phyloP scores from a whole-genome alignment of 2,888 invertebrate species.

The Coelinius sp. region DNA sequence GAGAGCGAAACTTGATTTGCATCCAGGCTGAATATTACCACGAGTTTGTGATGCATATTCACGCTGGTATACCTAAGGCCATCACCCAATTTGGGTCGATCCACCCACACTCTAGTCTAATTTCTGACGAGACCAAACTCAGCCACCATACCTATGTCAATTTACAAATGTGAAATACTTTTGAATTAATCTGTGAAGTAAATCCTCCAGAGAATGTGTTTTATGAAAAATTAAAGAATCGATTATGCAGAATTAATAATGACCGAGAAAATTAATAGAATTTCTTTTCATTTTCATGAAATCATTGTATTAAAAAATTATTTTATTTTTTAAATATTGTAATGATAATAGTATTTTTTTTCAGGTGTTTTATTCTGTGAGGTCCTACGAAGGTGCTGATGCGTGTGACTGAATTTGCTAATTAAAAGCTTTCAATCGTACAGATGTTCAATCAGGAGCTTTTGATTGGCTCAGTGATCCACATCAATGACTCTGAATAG shows the following conservation, averaged over 20 bases:
- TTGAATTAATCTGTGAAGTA: neutral
- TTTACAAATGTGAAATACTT: neutral
- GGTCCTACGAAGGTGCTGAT: neutral
- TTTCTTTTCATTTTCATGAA: too few species aligned
- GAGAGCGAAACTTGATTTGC: slow-evolving; percentile 48
- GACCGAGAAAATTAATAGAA: too few species aligned
- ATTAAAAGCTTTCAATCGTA: slow-evolving; percentile 9
- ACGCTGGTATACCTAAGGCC: slow-evolving; percentile 37
- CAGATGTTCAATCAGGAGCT: neutral
- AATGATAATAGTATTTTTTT: too few species aligned
- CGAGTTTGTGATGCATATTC: slow-evolving; percentile 49
- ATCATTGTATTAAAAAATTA: too few species aligned
- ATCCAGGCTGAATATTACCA: slow-evolving; percentile 41
- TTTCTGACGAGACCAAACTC: slow-evolving; percentile 3
- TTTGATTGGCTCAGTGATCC: neutral
- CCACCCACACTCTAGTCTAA: slow-evolving; percentile 6
- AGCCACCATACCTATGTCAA: neutral
- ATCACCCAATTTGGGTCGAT: slow-evolving; percentile 47
- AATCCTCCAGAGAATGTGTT: too few species aligned
- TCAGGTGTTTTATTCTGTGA: too few species aligned
- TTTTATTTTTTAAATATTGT: too few species aligned
- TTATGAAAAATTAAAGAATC: too few species aligned
- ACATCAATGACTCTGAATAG: neutral
- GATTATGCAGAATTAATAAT: too few species aligned
- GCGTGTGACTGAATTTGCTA: neutral